These are phyloP conservation scores for Gopherus flavomarginatus DNA, from an alignment of 2,113 vertebrate species.

Conservation along the genomic window DNA sequence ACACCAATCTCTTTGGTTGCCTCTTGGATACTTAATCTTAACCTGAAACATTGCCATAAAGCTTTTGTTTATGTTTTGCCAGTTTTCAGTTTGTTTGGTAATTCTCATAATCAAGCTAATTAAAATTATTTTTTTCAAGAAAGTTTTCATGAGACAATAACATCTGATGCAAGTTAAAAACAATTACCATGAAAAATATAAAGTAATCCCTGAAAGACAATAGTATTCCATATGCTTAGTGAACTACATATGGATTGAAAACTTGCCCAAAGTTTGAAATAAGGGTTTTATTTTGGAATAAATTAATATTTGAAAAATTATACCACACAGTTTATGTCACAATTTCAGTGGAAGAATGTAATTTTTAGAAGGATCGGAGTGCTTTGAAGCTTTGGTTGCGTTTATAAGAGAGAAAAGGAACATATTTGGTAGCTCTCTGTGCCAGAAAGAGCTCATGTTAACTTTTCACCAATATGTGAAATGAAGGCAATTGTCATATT, in stretches of 20 bases:
- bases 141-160: neutral
- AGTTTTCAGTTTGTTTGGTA: neutral
- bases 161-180: neutral
- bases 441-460: neutral
- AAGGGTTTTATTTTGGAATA: neutral
- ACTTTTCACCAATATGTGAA: neutral
- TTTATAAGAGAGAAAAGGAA: neutral
- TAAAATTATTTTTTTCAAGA: neutral
- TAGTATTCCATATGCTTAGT: neutral
- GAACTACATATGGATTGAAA: neutral
- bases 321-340: neutral
- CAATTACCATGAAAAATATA: neutral
- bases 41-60: neutral
- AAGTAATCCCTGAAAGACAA: neutral
- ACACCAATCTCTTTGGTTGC: neutral
- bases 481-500: neutral
- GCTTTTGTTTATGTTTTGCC: neutral
- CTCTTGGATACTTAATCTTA: neutral
- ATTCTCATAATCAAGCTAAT: neutral
- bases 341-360: neutral
- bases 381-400: neutral
- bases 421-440: neutral
- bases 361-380: neutral
- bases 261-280: neutral
- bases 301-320: neutral